Conservation (phyloP, 2,797 vertebrate genomes). For the Poecilia picta region DNA sequence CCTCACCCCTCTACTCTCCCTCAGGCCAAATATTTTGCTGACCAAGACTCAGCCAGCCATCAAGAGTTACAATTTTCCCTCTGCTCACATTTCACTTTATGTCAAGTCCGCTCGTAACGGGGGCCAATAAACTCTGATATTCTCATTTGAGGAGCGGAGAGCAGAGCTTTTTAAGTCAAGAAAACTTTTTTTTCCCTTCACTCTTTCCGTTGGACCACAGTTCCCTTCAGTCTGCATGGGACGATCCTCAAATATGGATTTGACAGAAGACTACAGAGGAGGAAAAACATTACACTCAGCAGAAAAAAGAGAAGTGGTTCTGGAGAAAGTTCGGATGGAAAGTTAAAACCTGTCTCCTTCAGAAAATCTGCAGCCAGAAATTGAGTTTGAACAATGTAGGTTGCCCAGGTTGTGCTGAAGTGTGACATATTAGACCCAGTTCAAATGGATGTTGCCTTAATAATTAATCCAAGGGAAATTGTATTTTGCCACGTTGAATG, state of each 20-base stretch:
- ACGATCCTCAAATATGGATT: not conserved
- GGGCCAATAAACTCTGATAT: conserved; percentile 37
- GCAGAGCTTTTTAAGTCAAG: conserved; percentile 17
- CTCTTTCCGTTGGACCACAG: not conserved
- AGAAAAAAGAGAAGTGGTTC: not conserved
- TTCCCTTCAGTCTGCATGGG: conserved; percentile 8
- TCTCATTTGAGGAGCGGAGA: conserved; percentile 27
- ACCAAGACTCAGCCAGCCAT: conserved; percentile 60
- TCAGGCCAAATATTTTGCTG: conserved; percentile 66
- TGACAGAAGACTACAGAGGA: not conserved
- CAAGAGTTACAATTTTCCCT: conserved; percentile 56
- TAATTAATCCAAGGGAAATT: not conserved
- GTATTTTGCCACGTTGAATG: not conserved
- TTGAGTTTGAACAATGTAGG: not conserved
- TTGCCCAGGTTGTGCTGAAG: not conserved
- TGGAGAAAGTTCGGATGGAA: not conserved
- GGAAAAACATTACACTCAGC: not conserved
- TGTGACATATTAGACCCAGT: not conserved
- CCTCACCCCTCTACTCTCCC: conserved; percentile 21
- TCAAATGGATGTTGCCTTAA: not conserved
- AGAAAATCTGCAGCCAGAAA: not conserved
- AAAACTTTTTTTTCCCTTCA: conserved; percentile 13
- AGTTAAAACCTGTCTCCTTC: not conserved
- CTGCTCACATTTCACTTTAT: conserved; percentile 52
- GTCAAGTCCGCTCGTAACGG: conserved; percentile 47